These are phyloP conservation scores for Tipula confusa DNA, from an alignment of 2,888 invertebrate species.

Conservation along the genomic window DNA sequence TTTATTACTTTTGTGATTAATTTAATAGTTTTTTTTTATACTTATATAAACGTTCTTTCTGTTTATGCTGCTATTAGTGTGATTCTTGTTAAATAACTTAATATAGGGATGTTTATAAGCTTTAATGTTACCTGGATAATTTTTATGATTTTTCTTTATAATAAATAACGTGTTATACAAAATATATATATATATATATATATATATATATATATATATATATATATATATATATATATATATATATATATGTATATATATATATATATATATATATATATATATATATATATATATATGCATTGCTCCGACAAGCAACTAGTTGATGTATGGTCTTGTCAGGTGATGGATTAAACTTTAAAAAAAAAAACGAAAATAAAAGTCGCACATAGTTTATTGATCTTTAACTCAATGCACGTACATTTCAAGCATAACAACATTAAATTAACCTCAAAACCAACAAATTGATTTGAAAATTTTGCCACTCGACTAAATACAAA, in stretches of 20 bases:
- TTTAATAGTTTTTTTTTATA: background rate
- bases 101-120: background rate
- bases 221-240: too few species aligned
- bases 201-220: too few species aligned
- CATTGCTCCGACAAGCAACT: background rate
- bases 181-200: too few species aligned
- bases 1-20: conserved; percentile 7
- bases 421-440: background rate
- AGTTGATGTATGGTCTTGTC: background rate
- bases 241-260: too few species aligned
- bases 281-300: too few species aligned
- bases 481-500: background rate
- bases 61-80: background rate
- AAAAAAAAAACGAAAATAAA: too few species aligned
- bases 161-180: background rate
- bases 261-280: too few species aligned
- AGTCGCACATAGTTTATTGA: background rate
- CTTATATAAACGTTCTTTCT: background rate
- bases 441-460: background rate
- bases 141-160: background rate
- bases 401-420: background rate
- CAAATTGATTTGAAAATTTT: background rate
- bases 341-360: background rate
- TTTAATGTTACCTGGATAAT: background rate
- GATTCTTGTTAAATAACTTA: conserved; percentile 12